A percentile compares a stretch with the other conserved stretches of the same genome.
These are phyloP conservation scores for Proisotoma minuta DNA, from an alignment of 2,888 invertebrate species.

Conservation along the genomic window DNA sequence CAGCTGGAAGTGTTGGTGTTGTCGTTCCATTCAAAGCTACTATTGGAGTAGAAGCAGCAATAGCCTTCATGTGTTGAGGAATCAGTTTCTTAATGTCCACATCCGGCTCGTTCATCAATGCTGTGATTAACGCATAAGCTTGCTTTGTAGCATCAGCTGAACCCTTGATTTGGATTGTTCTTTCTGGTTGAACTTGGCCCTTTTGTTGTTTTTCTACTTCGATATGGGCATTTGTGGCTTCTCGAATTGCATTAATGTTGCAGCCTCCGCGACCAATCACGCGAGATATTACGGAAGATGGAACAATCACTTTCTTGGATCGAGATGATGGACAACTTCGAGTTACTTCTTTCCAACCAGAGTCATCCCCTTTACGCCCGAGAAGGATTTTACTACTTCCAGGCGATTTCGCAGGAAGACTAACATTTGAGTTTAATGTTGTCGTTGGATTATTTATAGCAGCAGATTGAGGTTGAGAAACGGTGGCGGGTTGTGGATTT, in stretches of 20 bases:
- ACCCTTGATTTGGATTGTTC: slow-evolving; percentile 92
- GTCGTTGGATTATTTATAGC: slow-evolving; percentile 3
- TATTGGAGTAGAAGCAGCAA: not conserved
- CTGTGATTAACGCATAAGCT: slow-evolving; percentile 82
- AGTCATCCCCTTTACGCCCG: slow-evolving; percentile 68
- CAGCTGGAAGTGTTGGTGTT: slow-evolving; percentile 19
- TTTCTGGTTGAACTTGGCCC: slow-evolving; percentile 73
- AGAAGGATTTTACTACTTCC: slow-evolving; percentile 3
- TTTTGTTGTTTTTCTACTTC: slow-evolving; percentile 97
- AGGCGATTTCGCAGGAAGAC: not conserved
- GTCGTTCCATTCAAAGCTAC: slow-evolving; percentile 1
- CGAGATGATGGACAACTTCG: slow-evolving; percentile 48
- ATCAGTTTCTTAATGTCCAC: slow-evolving; percentile 79
- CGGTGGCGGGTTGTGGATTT: too few species aligned
- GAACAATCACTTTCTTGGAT: slow-evolving; percentile 85
- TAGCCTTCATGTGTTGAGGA: slow-evolving; percentile 52
- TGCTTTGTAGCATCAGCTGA: slow-evolving; percentile 86
- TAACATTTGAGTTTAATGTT: not conserved
- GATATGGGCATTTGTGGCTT: slow-evolving; percentile 94
- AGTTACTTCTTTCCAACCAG: slow-evolving; percentile 93
- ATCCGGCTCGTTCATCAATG: slow-evolving; percentile 92
- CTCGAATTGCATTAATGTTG: slow-evolving; percentile 96
- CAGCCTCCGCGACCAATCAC: slow-evolving; percentile 93
- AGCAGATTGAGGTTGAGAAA: slow-evolving; percentile 19
- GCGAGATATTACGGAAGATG: slow-evolving; percentile 88